Conservation (phyloP, 23 tunicate genomes). For the Diplosoma virens region DNA sequence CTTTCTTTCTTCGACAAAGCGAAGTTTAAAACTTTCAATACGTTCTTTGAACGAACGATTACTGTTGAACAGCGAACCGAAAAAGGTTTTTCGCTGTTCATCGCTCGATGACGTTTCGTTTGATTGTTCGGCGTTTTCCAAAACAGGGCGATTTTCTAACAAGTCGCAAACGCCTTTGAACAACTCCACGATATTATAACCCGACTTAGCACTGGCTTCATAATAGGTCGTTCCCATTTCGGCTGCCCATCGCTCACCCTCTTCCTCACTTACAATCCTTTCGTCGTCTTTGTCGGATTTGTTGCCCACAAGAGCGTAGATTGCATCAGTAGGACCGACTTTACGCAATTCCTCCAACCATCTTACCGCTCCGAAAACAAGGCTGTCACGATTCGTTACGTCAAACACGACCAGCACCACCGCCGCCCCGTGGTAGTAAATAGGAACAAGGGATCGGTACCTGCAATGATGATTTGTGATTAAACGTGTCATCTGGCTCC, state of each 20-base stretch:
- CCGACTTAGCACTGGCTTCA: slow-evolving; percentile 45
- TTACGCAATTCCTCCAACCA: slow-evolving; percentile 19
- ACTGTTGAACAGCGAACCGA: no score
- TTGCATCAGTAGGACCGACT: slow-evolving; percentile 15
- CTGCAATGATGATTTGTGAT: no score
- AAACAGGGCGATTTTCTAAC: no score
- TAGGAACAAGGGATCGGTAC: slow-evolving; percentile 37
- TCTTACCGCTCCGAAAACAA: not conserved
- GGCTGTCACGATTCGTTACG: slow-evolving; percentile 27
- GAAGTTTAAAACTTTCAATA: no score
- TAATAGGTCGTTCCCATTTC: slow-evolving; percentile 8
- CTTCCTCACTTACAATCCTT: slow-evolving; percentile 4
- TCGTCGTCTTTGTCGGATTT: slow-evolving; percentile 7
- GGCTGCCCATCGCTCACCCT: slow-evolving; percentile 24
- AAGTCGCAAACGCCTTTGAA: not conserved
- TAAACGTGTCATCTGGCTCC: no score
- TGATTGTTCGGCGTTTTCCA: no score
- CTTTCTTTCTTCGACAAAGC: no score
- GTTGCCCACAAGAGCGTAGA: slow-evolving; percentile 34
- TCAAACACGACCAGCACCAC: slow-evolving; percentile 28
- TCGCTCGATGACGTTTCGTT: no score
- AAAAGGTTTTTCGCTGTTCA: no score
- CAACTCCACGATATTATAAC: slow-evolving; percentile 14
- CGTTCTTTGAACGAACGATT: no score
- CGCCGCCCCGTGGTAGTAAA: slow-evolving; percentile 32